Conservation (phyloP, 1,140 invertebrate species). For the Drosophila asahinai region DNA sequence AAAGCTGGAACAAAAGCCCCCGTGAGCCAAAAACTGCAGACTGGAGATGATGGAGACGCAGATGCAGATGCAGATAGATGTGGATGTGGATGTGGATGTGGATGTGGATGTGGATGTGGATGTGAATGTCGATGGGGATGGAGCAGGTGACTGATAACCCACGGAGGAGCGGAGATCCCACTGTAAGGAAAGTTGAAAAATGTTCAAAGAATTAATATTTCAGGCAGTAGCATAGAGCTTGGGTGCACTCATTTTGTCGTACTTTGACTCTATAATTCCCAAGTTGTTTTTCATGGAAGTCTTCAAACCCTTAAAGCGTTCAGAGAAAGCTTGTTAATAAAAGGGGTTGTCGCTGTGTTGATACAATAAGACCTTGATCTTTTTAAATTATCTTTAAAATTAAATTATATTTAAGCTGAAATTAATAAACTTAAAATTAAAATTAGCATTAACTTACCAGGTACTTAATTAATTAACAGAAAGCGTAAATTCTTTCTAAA, state of each 20-base stretch:
- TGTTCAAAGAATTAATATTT: not conserved
- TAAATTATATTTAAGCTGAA: not conserved
- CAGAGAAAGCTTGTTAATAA: not conserved
- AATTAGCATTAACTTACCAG: not conserved
- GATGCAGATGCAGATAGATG: conserved; percentile 28
- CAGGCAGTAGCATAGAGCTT: not conserved
- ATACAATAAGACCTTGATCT: not conserved
- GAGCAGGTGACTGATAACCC: conserved; percentile 50
- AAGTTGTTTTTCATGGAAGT: not conserved
- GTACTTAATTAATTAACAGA: too few species aligned
- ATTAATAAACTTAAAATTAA: not conserved
- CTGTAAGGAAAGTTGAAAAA: conserved; percentile 2
- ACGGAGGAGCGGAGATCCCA: not conserved
- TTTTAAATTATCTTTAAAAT: not conserved
- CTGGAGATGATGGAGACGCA: conserved; percentile 31
- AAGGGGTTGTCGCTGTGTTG: too few species aligned
- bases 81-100: conserved; percentile 19
- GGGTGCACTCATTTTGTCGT: not conserved
- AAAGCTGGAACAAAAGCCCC: conserved; percentile 60
- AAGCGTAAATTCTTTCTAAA: too few species aligned
- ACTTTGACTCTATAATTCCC: not conserved
- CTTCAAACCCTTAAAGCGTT: not conserved
- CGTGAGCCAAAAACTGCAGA: conserved; percentile 50
- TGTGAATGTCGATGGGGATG: conserved; percentile 19
- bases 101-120: conserved; percentile 10